Conservation (phyloP, 1,140 invertebrate genomes). For the Drosophila sproati region DNA sequence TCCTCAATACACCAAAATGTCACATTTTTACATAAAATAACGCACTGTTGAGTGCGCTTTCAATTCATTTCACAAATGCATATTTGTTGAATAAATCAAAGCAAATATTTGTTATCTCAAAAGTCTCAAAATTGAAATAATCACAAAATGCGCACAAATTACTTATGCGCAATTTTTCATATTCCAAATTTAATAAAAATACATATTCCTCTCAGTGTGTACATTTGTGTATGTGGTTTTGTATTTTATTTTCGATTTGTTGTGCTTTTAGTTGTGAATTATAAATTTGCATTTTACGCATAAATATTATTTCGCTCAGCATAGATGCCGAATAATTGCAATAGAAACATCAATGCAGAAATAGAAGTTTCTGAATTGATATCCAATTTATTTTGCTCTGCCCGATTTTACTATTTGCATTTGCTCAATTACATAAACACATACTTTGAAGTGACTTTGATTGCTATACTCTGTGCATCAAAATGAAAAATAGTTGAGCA, state of each 20-base stretch:
- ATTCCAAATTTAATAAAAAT: slow-evolving; percentile 61
- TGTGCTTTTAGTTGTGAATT: slow-evolving; percentile 41
- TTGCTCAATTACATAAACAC: neutral
- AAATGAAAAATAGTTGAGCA: no score
- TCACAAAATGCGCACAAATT: slow-evolving; percentile 31
- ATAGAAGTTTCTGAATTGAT: slow-evolving; percentile 21
- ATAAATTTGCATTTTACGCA: slow-evolving; percentile 62
- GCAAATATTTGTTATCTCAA: slow-evolving; percentile 37
- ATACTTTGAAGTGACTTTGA: no score
- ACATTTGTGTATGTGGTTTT: neutral
- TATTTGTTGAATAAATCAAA: slow-evolving; percentile 16
- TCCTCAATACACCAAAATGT: no score
- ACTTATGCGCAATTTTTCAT: slow-evolving; percentile 61
- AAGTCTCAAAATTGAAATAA: slow-evolving; percentile 2
- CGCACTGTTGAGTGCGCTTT: slow-evolving; percentile 27
- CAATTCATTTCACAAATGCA: slow-evolving; percentile 5
- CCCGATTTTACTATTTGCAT: slow-evolving; percentile 11
- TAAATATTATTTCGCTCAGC: slow-evolving; percentile 53
- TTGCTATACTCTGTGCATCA: no score
- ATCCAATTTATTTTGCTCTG: slow-evolving; percentile 34
- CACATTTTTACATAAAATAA: neutral
- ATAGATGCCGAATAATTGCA: slow-evolving; percentile 48
- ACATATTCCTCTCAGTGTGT: neutral
- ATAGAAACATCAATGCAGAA: slow-evolving; percentile 35
- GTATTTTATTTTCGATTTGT: slow-evolving; percentile 29